phyloP scores from a whole-genome alignment of 2,113 vertebrate species.

The Montifringilla adamsi region DNA sequence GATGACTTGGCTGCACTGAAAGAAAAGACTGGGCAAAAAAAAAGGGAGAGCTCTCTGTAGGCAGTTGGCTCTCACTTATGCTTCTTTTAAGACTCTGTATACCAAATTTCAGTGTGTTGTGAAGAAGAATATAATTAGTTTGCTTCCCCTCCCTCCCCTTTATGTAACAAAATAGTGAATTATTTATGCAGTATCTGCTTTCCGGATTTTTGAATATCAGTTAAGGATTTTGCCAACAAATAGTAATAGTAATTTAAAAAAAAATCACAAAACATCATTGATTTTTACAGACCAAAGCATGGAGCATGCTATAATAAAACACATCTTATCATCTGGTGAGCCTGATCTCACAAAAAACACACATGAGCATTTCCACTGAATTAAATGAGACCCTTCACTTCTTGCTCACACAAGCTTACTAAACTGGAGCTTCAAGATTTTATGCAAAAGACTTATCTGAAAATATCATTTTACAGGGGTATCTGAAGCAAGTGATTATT shows the following conservation, averaged over 20 bases:
- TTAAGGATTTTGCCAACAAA: neutral
- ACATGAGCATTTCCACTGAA: neutral
- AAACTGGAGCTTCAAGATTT: neutral
- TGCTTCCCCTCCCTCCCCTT: neutral
- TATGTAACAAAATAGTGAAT: neutral
- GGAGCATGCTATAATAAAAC: neutral
- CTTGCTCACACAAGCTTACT: neutral
- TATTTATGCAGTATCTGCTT: neutral
- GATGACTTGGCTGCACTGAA: conserved; percentile 1
- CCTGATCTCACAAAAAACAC: neutral
- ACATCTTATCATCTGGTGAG: neutral
- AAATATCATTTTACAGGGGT: neutral
- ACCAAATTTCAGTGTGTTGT: neutral
- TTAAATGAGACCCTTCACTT: neutral
- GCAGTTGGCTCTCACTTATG: neutral
- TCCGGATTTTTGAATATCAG: neutral
- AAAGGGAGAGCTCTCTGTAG: neutral
- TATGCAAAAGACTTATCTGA: neutral
- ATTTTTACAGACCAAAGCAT: neutral
- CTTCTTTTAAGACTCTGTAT: neutral
- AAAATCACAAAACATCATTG: neutral
- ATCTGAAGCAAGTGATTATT: neutral
- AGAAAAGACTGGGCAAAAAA: accelerated
- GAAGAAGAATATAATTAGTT: neutral
- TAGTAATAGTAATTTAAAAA: neutral